These are phyloP conservation scores for Recurvirostra avosetta DNA, from an alignment of 2,113 vertebrate species.

Conservation along the genomic window DNA sequence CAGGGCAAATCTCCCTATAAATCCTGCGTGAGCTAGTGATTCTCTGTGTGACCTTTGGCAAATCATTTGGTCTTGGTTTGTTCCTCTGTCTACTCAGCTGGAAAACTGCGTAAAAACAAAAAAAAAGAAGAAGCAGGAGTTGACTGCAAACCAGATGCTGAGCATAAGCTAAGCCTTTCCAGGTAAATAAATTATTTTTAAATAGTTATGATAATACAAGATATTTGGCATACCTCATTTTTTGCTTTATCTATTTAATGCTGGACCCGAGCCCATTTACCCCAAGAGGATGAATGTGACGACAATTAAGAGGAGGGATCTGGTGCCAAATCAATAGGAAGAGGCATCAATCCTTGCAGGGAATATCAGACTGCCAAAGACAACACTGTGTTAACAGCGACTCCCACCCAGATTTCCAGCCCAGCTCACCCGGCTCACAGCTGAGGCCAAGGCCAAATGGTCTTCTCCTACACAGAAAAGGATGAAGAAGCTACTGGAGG, in stretches of 20 bases:
- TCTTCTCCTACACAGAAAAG: background rate
- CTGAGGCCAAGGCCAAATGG: background rate
- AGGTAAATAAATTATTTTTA: slow-evolving; percentile 50
- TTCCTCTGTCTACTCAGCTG: slow-evolving; percentile 60
- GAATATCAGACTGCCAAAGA: slow-evolving; percentile 16
- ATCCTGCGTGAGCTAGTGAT: slow-evolving; percentile 18
- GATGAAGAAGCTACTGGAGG: background rate
- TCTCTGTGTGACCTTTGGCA: slow-evolving; percentile 54
- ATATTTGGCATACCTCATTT: background rate
- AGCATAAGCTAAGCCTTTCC: slow-evolving; percentile 36
- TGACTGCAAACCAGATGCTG: slow-evolving; percentile 20
- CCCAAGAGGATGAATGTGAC: background rate
- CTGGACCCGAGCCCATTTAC: background rate
- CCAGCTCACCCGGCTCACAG: background rate
- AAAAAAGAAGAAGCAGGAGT: background rate
- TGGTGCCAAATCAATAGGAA: slow-evolving; percentile 19
- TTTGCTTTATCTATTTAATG: background rate
- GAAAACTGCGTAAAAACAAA: slow-evolving; percentile 24
- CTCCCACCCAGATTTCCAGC: slow-evolving; percentile 21
- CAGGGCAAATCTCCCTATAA: slow-evolving; percentile 41
- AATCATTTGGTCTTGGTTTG: slow-evolving; percentile 43
- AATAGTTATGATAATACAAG: slow-evolving; percentile 14
- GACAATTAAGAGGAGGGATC: background rate
- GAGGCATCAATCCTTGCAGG: slow-evolving; percentile 2
- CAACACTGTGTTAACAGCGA: slow-evolving; percentile 4